Base-by-base conservation (phyloP, 2,113 vertebrate species). In the Equus przewalskii region DNA sequence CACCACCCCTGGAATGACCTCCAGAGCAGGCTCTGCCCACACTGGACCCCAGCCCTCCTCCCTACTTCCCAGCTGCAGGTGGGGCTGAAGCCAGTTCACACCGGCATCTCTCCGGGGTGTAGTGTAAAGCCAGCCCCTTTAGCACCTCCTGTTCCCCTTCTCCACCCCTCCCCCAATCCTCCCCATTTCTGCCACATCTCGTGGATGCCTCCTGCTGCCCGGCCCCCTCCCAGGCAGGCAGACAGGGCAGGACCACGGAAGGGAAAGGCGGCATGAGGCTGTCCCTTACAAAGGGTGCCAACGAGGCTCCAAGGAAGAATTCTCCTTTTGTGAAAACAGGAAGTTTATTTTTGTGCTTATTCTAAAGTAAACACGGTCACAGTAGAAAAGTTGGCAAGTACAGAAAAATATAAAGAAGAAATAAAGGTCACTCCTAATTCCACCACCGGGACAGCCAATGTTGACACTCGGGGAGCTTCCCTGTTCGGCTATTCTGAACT, bases 271-370 rank as follows among this genome's bases (percentile, higher is more conserved):
- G 73, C 36, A 30, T 24, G 44, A 14, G 7, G 67, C 73, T 19
- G 41, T 9, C 11, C 6, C 80, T 7, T 11, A 26, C 9, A 15
- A 18, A 2, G 0, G 14, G 30, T 19, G 33, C 58, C 8, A 7
- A 69, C 0, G 15, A n/a, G 49, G 58, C 69, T 46, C 64, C n/a
- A 16, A 30, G 78, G 19, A 86, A 72, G 51, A 65, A 67, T 7
- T 46, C 56, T 87, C 21, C 69, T 89, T 84, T 36, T 28, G 12
- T 19, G 18, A 93, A 73, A 94, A 82, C 1, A n/a, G 15, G 2
- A 89, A 69, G 30, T 94, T 97, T 96, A 95, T 92, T 97, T 90
- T 54, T 60, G 56, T 69, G 79, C 30, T 98, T 65, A n/a, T 89
- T 95, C 70, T 76, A 60, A 89, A 94, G 62, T 46, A 70, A 41